These are phyloP conservation scores for Suillia variegata DNA, from an alignment of 2,888 invertebrate species.

Conservation along the genomic window DNA sequence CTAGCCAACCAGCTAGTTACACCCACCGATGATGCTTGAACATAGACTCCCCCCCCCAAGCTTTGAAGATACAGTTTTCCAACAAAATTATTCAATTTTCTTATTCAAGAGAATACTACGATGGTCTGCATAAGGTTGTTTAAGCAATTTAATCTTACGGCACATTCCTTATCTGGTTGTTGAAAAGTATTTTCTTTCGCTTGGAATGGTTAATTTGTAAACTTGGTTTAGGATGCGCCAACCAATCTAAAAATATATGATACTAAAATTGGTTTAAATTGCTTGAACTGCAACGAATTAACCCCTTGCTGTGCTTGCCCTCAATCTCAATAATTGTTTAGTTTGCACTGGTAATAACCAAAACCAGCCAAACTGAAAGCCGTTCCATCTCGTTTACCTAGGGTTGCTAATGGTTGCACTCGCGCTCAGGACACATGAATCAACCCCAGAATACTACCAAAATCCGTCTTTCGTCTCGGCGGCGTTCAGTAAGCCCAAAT, in stretches of 20 bases:
- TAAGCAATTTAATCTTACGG: not conserved
- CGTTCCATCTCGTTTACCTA: no score
- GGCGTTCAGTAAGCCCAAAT: conserved; percentile 53
- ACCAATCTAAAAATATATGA: no score
- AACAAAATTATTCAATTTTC: not conserved
- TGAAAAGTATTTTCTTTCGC: no score
- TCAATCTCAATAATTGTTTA: conserved; percentile 5
- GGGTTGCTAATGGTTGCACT: conserved; percentile 14
- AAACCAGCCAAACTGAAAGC: no score
- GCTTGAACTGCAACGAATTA: conserved; percentile 42
- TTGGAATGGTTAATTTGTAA: conserved; percentile 23
- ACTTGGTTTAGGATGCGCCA: no score
- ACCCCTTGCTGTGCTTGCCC: conserved; percentile 49
- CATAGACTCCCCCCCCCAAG: not conserved
- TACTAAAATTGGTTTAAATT: no score
- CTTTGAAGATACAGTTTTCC: not conserved
- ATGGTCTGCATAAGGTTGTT: not conserved
- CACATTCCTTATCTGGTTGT: not conserved
- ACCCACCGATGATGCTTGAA: no score
- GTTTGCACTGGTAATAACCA: no score
- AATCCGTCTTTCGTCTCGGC: not conserved
- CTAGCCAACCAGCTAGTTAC: not conserved
- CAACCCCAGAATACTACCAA: not conserved
- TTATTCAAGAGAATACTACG: not conserved
- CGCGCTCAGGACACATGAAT: conserved; percentile 8